A percentile compares a stretch with the other conserved stretches of the same genome.
Evolutionary conservation across 2,113 vertebrate genomes (phyloP).

Genomic region (Pterocles gutturalis): DNA sequence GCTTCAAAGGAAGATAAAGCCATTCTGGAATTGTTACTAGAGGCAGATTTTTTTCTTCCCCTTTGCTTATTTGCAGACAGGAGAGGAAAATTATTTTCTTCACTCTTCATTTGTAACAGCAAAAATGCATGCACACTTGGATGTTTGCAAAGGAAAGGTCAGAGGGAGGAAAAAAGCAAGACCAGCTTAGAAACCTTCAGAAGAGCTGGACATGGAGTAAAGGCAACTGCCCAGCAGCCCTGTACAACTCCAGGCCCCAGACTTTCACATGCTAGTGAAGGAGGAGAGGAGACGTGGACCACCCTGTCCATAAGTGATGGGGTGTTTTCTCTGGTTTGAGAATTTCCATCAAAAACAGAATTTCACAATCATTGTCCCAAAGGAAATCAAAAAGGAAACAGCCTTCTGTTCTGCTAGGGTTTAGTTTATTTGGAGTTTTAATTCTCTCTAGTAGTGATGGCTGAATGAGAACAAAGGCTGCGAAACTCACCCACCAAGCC

Average conservation of each 20-base stretch:
- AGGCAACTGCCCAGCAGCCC: neutral
- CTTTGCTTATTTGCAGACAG: neutral
- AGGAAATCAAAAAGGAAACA: neutral
- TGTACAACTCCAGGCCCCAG: neutral
- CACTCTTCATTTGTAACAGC: neutral
- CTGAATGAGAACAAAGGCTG: neutral
- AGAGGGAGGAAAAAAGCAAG: neutral
- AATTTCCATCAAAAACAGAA: neutral
- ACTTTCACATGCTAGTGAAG: neutral
- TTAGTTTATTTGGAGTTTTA: neutral
- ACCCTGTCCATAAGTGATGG: neutral
- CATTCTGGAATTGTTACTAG: neutral
- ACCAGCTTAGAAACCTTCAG: neutral
- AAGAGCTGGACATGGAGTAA: neutral
- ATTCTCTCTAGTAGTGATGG: neutral
- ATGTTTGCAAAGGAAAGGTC: neutral
- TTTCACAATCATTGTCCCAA: neutral
- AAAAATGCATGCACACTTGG: neutral
- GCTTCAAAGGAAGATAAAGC: neutral
- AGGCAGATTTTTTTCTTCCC: neutral
- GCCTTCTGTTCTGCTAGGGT: neutral
- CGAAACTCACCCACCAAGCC: neutral
- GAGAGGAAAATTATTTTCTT: neutral
- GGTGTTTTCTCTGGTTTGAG: neutral
- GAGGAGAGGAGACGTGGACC: neutral